Base-by-base conservation (phyloP, 2,888 invertebrate species). In the Eristalinus aeneus region DNA sequence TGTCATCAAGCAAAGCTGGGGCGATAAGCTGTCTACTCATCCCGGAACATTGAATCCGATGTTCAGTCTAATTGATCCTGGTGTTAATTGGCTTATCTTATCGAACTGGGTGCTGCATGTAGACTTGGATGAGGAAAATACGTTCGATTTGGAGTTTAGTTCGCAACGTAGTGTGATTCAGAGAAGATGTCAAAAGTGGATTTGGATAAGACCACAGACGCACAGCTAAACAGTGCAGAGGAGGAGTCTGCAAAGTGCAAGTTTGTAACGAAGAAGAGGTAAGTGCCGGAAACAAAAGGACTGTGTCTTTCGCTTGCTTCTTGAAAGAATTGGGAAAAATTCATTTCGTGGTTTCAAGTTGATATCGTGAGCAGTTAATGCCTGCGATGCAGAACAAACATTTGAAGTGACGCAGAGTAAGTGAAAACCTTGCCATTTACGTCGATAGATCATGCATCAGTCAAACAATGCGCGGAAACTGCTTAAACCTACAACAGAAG, bases 1-100 rank as follows among this genome's bases (percentile, higher is more conserved):
- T 39, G 12, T 39, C 12, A 39, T 16, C 46, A n/a, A 8, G 10
- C 20, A 54, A 60, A 22, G 46, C 39, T 34, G 64, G 32, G 53
- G 58, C 60, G 61, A 72, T 79, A 73, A 79, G 79, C 60, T 12
- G 65, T 34, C 72, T 60, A 72, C 46, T 60, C 53, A 36, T 72
- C 65, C 60, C 22, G n/a, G n/a, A 56, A 56, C 53, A 67, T 64
- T 31, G 76, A 16, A 46, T 71, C 11, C 20, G 64, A 64, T 79
- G 65, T 72, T 72, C 34, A 27, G 36, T 72, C 60, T 79, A 73
- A 67, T 79, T 79, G 67, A 79, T 73, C 77, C 27, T 46, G 64
- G 39, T 78, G 58, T 56, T 71, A 73, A 72, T 61, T 27, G 65
- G 72, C 79, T 67, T 79, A 73, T 73, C 72, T 67, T 11, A 79